These are phyloP conservation scores for Apostichopus parvimensis DNA, from an alignment of 35 echinoderm and acorn worm genomes.

Conservation along the genomic window DNA sequence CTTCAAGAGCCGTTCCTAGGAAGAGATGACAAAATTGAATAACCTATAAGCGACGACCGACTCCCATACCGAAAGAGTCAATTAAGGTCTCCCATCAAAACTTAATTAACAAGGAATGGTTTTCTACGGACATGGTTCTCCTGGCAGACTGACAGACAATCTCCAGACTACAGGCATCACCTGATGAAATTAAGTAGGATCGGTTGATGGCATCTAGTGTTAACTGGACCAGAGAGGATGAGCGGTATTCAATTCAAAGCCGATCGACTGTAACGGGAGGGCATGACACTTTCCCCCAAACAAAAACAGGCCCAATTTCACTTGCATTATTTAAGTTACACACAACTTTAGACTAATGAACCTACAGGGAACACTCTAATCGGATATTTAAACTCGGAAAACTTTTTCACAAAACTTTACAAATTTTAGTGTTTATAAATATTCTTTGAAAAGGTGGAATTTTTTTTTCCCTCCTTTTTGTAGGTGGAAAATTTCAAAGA, in stretches of 20 bases:
- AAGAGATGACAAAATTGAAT: background rate
- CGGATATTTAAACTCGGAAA: too few species aligned
- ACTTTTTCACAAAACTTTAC: too few species aligned
- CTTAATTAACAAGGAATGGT: slow-evolving; percentile 14
- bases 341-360: too few species aligned
- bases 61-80: background rate
- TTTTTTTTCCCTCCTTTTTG: too few species aligned
- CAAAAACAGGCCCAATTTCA: too few species aligned
- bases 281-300: too few species aligned
- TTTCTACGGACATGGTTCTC: background rate
- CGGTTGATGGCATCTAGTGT: background rate
- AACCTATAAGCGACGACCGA: background rate
- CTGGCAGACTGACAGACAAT: background rate
- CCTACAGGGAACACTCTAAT: too few species aligned
- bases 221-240: background rate
- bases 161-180: background rate
- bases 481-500: too few species aligned
- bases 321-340: too few species aligned
- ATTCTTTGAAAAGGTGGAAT: too few species aligned
- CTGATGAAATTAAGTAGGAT: background rate
- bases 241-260: background rate
- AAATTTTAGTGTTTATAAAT: too few species aligned
- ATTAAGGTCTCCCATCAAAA: slow-evolving; percentile 17
- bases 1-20: background rate
- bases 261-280: background rate